Conservation (phyloP, 2,888 invertebrate species). For the Hoplodrina ambigua region DNA sequence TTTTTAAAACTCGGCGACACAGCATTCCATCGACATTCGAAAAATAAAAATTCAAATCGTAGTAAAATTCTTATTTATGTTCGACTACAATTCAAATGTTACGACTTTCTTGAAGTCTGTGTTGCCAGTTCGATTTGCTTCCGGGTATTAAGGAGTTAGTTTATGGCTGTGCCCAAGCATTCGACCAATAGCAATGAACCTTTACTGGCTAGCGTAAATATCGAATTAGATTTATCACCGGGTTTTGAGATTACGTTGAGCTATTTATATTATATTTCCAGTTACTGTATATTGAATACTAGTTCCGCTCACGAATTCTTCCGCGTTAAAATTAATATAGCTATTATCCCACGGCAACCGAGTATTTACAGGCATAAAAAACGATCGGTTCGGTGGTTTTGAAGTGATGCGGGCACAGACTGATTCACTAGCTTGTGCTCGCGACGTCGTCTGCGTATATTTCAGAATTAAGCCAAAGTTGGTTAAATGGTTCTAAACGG, state of each 20-base stretch:
- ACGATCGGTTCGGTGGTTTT: too few relatives aligned
- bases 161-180: conserved; percentile 69
- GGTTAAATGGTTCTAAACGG: too few relatives aligned
- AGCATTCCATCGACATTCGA: conserved; percentile 35
- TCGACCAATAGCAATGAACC: conserved; percentile 71
- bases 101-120: conserved; percentile 65
- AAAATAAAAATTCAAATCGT: conserved; percentile 63
- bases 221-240: conserved; percentile 22
- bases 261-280: neutral
- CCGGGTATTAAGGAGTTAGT: conserved; percentile 71
- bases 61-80: conserved; percentile 70
- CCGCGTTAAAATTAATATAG: too few relatives aligned
- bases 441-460: too few relatives aligned
- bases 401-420: too few relatives aligned
- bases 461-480: too few relatives aligned
- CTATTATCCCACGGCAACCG: too few relatives aligned
- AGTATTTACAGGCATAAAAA: too few relatives aligned
- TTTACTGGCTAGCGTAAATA: conserved; percentile 62
- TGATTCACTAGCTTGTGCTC: too few relatives aligned
- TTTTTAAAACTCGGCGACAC: conserved; percentile 37
- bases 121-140: conserved; percentile 71
- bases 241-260: neutral
- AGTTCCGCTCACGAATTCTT: too few relatives aligned
- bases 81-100: conserved; percentile 74
- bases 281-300: neutral